These are phyloP conservation scores for Tapirus terrestris DNA, from an alignment of 2,113 vertebrate genomes.

Conservation along the genomic window DNA sequence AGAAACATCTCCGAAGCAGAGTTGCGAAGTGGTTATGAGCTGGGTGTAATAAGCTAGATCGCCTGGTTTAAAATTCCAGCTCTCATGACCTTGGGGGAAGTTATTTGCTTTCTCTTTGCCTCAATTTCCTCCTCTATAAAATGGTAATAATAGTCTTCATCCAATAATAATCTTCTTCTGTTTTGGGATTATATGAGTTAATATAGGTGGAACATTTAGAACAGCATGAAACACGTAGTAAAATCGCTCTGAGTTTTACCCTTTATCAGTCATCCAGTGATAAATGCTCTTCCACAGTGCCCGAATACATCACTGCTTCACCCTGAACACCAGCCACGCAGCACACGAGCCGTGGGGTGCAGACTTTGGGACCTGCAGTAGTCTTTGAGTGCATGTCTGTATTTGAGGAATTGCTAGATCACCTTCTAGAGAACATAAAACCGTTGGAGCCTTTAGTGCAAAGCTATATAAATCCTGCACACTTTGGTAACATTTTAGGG, in stretches of 20 bases:
- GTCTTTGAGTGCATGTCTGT: neutral
- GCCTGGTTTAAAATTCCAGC: neutral
- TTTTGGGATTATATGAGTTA: neutral
- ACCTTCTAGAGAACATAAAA: neutral
- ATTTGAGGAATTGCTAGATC: neutral
- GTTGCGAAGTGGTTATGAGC: neutral
- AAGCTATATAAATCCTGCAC: neutral
- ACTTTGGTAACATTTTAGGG: neutral
- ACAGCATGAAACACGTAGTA: neutral
- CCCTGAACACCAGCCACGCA: neutral
- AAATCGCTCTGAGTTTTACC: neutral
- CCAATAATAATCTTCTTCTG: no score
- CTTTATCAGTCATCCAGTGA: neutral
- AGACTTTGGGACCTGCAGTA: neutral
- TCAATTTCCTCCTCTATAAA: neutral
- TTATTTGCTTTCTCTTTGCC: neutral
- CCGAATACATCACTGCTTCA: neutral
- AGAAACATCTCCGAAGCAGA: neutral
- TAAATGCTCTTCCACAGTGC: no score
- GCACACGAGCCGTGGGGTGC: neutral
- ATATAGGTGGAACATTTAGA: neutral
- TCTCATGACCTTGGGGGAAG: neutral
- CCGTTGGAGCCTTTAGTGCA: neutral
- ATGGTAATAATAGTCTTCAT: neutral
- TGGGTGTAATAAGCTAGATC: neutral